Base-by-base conservation (phyloP, 2,888 invertebrate genomes). In the Campopleginae sp. region DNA sequence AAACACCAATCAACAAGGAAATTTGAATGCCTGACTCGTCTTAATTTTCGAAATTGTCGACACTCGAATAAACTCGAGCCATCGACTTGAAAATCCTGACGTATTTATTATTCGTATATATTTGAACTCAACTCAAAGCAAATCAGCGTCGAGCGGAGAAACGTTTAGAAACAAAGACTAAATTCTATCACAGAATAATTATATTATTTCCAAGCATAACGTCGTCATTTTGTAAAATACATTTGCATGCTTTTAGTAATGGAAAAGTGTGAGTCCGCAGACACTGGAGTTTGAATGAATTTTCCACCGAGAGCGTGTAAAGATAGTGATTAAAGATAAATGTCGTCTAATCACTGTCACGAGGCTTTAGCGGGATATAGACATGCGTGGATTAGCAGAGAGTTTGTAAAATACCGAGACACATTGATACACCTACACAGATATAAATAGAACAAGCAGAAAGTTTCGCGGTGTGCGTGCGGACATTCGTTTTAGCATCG, bases 281-380 rank as follows among this genome's bases (percentile, higher is more conserved):
- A 78, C 70, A 46, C 68, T 58, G 12, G 44, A 66, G 46, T 75
- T 54, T 31, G 85, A 81, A 85, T 85, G 81, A 82, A 85, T 85
- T 85, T 85, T 85, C 85, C 85, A 78, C 82, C n/a, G n/a, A n/a
- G 81, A 78, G 81, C 78, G 65, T 85, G 78, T 85, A 81, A 85
- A 82, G 81, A 85, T 75, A 78, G 78, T 81, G 75, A 85, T 85
- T 85, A 75, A 27, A 72, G 76, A 80, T 84, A 80, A 84, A 63
- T 70, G 70, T 82, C 84, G 81, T 81, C 81, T 78, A 85, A 85
- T 85, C 74, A 78, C 74, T 63, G 78, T 85, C 85, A 75, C 68
- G 31, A 78, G 68, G 23, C 58, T 63, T 70, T 38, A 38, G 58
- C 68, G 27, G 61, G 80, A 19, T 33, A 44, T 66, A 68, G 19